Evolutionary conservation across 2,797 vertebrate species (phyloP), one percentile per base, ranked within the genome.

Genomic region (Neomorphus geoffroyi): DNA sequence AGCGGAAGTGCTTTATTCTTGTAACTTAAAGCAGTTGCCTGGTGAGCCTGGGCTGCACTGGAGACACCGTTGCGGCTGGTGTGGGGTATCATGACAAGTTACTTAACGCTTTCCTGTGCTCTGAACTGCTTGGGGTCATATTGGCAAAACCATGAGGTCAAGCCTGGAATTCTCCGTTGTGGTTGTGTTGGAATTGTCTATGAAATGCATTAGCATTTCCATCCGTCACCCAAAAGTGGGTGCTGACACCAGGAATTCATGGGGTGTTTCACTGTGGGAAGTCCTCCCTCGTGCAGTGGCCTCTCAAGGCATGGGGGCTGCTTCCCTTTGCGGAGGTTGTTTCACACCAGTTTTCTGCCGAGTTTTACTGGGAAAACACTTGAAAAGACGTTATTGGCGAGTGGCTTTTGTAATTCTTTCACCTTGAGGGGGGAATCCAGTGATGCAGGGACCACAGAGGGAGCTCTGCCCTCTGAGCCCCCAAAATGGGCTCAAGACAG

Each of bases 311-410:
- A 1, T 32, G 45, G 46, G n/a, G 18, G 18, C 13, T 21, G 11
- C 32, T 73, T 61, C 48, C 8, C 0, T 48, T 35, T n/a, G 13
- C 32, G 35, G 61, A 33, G 22, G 30, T 35, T 46, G n/a, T 33
- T 72, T 60, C 53, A 14, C 10, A 9, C 11, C 0, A 0, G 5
- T 53, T 75, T 74, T 30, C 28, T 2, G 1, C 22, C 23, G 23
- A 35, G 35, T 81, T 81, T 60, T 18, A 43, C 26, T 1, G 0
- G 30, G 13, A 41, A 48, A 58, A 35, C 26, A 28, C 65, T 81
- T 71, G n/a, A 41, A 45, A 65, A 65, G 33, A 6, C 6, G 0
- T n/a, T 91, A 27, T 21, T 51, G 18, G 11, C 64, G 19, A 51
- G 18, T 10, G 45, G 13, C 12, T 23, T 65, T 53, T 35, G 39